Evolutionary conservation across 2,888 invertebrate species (phyloP), one percentile per base, ranked within the genome.

Genomic region (Drosophila falleni): DNA sequence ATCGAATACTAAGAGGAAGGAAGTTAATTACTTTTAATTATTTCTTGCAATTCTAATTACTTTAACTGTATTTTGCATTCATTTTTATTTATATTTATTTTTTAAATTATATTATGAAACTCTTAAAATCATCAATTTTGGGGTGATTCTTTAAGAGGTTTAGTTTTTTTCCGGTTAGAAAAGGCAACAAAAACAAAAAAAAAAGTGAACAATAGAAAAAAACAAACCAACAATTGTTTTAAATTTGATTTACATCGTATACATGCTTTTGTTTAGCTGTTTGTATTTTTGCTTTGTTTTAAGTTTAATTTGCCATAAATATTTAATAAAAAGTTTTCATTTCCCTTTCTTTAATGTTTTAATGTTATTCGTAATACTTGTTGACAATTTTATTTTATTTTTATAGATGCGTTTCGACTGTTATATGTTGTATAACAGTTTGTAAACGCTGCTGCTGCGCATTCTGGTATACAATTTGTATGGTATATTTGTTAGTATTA

Each of bases 211-310:
- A 55, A 44, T 33, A 26, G 41, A 37, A 55, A 41, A 23, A 23
- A 55, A 66, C 26, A 42, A 33, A 61, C 29, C 51, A 39, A 35
- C 49, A 64, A 46, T 46, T 51, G 33, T 59, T 69, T 66, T 77
- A 80, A 80, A 81, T 80, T 80, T 66, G 80, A 80, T 80, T 80
- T 80, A 82, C 80, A 80, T 80, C 80, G 80, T 80, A 80, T 80
- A 80, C 80, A 82, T 82, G 63, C 53, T 81, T 72, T 65, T 50
- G 39, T 60, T 33, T 63, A 37, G 41, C 50, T 58, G 46, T 35
- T 63, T 46, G 66, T 59, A 29, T 54, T 53, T 50, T 49, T 59
- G 37, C 31, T 31, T 59, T 31, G 29, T 50, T 61, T 50, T 46
- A 50, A 37, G 44, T 51, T 56, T 58, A 49, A 49, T 50, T 79